phyloP scores from a whole-genome alignment of 1,140 invertebrate species.

The Orchesella cincta region DNA sequence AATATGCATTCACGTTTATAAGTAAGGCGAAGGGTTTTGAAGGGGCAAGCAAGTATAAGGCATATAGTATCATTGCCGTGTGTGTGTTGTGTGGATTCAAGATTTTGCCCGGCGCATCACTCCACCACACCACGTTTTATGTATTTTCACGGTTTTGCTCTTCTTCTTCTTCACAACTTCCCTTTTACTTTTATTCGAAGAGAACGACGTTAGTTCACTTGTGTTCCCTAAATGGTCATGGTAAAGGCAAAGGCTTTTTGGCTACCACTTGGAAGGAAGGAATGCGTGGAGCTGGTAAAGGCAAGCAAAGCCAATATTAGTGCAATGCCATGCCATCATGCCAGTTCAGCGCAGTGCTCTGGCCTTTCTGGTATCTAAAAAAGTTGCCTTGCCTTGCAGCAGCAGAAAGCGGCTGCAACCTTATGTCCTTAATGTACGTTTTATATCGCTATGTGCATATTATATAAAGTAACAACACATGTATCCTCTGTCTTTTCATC shows the following conservation, averaged over 20 bases:
- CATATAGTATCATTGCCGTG: background rate
- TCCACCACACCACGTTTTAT: slow-evolving; percentile 5
- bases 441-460: background rate
- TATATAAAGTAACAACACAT: background rate
- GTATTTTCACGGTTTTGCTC: slow-evolving; percentile 5
- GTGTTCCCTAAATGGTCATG: no score
- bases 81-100: no score
- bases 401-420: background rate
- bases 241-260: no score
- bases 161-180: background rate
- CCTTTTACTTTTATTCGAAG: slow-evolving; percentile 15
- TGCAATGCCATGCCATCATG: no score
- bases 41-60: background rate
- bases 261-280: no score
- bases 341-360: background rate
- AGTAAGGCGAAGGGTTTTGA: background rate
- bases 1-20: background rate
- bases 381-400: background rate
- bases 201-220: background rate
- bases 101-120: slow-evolving; percentile 39
- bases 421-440: background rate
- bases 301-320: no score
- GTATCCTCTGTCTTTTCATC: slow-evolving; percentile 10
- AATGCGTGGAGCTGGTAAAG: no score
- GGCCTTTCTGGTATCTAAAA: background rate